phyloP scores from a whole-genome alignment of 2,888 invertebrate genomes.

The Helicoverpa assulta region DNA sequence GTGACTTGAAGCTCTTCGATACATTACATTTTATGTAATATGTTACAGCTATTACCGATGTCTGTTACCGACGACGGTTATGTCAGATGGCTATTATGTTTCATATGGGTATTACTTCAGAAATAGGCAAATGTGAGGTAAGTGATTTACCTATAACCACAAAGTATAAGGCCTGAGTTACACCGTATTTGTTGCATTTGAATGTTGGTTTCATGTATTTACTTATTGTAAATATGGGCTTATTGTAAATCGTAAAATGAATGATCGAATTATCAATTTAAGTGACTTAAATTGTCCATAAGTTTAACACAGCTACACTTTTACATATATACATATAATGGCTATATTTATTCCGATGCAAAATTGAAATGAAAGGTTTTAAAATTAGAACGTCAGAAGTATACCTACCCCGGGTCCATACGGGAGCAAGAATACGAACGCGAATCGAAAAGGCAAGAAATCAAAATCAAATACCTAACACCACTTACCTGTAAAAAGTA shows the following conservation, averaged over 20 bases:
- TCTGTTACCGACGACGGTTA: constrained; percentile 30
- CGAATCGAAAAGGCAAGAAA: too few relatives aligned
- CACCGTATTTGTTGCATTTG: too few relatives aligned
- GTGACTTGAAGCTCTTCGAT: constrained; percentile 29
- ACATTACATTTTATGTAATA: constrained; percentile 23
- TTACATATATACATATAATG: too few relatives aligned
- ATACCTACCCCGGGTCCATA: too few relatives aligned
- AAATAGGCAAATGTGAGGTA: not conserved
- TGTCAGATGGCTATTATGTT: constrained; percentile 3
- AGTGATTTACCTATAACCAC: not conserved
- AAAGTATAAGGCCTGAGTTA: not conserved
- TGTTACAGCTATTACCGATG: constrained; percentile 7
- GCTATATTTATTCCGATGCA: too few relatives aligned
- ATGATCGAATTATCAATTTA: too few relatives aligned
- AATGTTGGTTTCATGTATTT: not conserved
- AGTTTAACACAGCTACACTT: too few relatives aligned
- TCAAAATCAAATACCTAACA: constrained; percentile 15
- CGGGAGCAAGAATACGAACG: too few relatives aligned
- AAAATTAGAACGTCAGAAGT: too few relatives aligned
- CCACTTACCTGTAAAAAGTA: not conserved
- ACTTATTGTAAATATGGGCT: not conserved
- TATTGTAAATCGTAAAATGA: too few relatives aligned
- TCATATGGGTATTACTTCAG: not conserved
- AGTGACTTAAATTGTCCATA: too few relatives aligned
- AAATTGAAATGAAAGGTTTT: too few relatives aligned